These are phyloP conservation scores for Sylvilagus floridanus DNA, from an alignment of 2,797 vertebrate genomes.

Conservation along the genomic window DNA sequence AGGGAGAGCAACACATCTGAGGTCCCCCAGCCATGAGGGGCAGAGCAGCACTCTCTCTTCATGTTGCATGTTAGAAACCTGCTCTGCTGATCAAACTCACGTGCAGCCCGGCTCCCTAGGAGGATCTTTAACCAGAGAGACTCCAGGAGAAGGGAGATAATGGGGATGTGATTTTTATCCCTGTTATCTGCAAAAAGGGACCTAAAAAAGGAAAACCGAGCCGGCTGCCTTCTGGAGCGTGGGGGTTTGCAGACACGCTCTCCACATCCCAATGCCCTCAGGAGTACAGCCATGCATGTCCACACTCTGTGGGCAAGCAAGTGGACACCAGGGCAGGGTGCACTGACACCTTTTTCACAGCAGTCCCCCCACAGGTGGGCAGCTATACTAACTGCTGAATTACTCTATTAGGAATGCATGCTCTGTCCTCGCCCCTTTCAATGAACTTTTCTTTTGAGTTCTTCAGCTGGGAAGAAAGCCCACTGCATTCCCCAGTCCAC, in stretches of 20 bases:
- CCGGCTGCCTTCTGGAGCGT: neutral
- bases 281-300: fast-evolving
- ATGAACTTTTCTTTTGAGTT: neutral
- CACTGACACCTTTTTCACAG: too few species aligned
- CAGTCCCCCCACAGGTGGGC: neutral
- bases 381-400: neutral
- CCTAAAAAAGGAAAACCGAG: neutral
- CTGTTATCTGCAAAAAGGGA: fast-evolving
- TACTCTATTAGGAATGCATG: neutral
- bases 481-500: neutral
- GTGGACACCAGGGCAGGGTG: fast-evolving
- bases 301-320: neutral
- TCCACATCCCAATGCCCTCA: fast-evolving
- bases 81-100: too few species aligned
- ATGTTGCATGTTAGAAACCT: fast-evolving
- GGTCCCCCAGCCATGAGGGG: fast-evolving
- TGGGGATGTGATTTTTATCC: too few species aligned
- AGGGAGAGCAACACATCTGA: neutral
- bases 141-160: neutral
- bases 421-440: neutral
- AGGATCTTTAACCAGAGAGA: too few species aligned
- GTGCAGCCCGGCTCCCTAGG: fast-evolving
- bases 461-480: neutral
- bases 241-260: neutral
- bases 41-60: fast-evolving